Evolutionary conservation across 1,140 invertebrate species (phyloP).

Genomic region (Mycetomoellerius zeteki): DNA sequence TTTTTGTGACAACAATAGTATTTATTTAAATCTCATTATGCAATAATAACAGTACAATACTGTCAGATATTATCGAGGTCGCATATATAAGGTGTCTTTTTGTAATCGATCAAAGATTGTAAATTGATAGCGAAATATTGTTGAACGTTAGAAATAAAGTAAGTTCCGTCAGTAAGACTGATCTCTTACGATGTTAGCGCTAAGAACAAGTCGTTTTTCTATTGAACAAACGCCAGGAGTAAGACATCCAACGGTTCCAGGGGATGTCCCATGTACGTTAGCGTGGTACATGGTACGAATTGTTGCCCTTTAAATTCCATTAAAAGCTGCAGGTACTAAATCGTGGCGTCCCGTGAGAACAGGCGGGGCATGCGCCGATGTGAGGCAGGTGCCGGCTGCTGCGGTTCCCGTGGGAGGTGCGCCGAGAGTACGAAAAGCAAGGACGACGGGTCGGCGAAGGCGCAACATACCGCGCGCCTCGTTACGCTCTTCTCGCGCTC

Average conservation of each 20-base stretch:
- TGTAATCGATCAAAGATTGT: background rate
- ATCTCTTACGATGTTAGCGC: background rate
- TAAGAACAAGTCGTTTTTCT: background rate
- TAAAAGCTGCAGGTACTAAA: slow-evolving; percentile 58
- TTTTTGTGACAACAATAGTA: slow-evolving; percentile 4
- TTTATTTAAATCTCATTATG: background rate
- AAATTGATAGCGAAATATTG: background rate
- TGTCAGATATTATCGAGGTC: background rate
- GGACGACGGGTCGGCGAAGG: slow-evolving; percentile 55
- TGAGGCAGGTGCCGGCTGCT: slow-evolving; percentile 36
- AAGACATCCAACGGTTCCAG: background rate
- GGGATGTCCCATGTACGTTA: background rate
- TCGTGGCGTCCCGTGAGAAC: slow-evolving; percentile 41
- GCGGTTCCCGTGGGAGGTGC: slow-evolving; percentile 61
- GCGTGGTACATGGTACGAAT: slow-evolving; percentile 36
- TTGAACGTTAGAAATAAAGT: background rate
- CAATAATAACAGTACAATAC: background rate
- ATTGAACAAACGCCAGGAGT: background rate
- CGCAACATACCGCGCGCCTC: slow-evolving; percentile 52
- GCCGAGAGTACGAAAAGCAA: slow-evolving; percentile 62
- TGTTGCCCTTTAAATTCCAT: slow-evolving; percentile 62
- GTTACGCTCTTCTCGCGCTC: slow-evolving; percentile 49
- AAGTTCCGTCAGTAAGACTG: background rate
- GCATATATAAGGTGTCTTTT: background rate
- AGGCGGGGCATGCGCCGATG: slow-evolving; percentile 44